Base-by-base conservation (phyloP, 2,888 invertebrate species). In the Tuta absoluta region DNA sequence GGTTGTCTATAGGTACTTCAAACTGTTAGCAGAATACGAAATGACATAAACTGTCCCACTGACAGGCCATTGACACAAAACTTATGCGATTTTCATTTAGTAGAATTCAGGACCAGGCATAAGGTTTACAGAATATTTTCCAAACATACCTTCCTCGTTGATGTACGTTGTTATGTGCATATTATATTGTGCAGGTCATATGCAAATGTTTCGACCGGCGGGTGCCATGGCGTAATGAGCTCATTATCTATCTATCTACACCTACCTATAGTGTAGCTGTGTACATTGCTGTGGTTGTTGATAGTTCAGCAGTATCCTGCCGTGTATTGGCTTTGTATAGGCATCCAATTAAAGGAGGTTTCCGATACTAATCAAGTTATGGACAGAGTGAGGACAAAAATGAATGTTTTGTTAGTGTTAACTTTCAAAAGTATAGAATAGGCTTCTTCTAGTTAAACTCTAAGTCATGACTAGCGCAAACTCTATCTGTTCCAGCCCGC, bases 191-290 rank as follows among this genome's bases (percentile, higher is more conserved):
- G 24, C 62, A 53, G 62, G 71, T 73, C 73, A 73, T 77, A 81
- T 80, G 79, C 75, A 80, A 81, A 82, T 80, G 78, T 77, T 76
- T 71, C 75, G 73, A 69, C 66, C 69, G 69, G 67, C 69, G 71
- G 70, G 65, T 70, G 68, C 68, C 69, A 71, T 65, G 71, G 72
- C 73, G 76, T 81, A 82, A 85, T 84, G 81, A 83, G 78, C 81
- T 83, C 82, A 81, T 84, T 84, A 83, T 67, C 71, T 71, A 72
- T 72, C 71, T 76, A 73, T 33, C 71, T 76, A 73, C 17, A 56
- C 33, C 17, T 56, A 56, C 33, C 8, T 56, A 56, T 70, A 58
- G 57, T 62, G 69, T 17, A 10, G 48, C 17, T 38, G 38, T 28
- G 37, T 28, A 19, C 72, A 73, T 70, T 70, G 72, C 67, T 72